Evolutionary conservation across 2,113 vertebrate genomes (phyloP).

Genomic region (Nothoprocta pentlandii): DNA sequence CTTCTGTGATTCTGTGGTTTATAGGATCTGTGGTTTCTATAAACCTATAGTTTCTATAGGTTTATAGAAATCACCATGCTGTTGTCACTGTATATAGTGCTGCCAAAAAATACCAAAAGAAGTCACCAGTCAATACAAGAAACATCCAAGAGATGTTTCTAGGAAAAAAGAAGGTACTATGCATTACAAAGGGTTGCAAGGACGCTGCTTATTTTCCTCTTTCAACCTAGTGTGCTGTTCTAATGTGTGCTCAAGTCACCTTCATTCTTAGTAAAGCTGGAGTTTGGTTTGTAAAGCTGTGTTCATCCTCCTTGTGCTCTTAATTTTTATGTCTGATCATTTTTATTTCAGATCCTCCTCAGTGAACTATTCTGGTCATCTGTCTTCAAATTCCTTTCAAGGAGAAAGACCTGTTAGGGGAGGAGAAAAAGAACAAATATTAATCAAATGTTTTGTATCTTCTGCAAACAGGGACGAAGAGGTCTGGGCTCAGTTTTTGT

Average conservation of each 20-base stretch:
- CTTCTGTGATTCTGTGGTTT: not conserved
- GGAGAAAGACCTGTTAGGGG: not conserved
- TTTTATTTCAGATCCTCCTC: slow-evolving; percentile 17
- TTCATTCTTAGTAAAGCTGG: not conserved
- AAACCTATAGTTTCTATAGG: too few relatives aligned
- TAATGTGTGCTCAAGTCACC: not conserved
- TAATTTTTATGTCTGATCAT: not conserved
- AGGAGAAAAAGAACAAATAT: not conserved
- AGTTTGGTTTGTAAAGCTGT: not conserved
- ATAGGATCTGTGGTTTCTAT: not conserved
- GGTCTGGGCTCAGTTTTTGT: slow-evolving; percentile 96
- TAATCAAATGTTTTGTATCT: slow-evolving; percentile 23
- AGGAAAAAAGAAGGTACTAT: too few relatives aligned
- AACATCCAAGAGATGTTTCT: not conserved
- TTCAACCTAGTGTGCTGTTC: not conserved
- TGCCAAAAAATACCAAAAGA: not conserved
- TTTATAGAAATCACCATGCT: not conserved
- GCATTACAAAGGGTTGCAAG: not conserved
- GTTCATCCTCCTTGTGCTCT: not conserved
- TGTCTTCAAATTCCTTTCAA: fast-evolving
- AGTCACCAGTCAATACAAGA: not conserved
- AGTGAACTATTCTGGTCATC: not conserved
- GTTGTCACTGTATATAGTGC: not conserved
- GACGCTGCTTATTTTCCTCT: not conserved
- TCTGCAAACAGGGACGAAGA: slow-evolving; percentile 89